Evolutionary conservation across 2,113 vertebrate species (phyloP).

Genomic region (Stictonetta naevosa): DNA sequence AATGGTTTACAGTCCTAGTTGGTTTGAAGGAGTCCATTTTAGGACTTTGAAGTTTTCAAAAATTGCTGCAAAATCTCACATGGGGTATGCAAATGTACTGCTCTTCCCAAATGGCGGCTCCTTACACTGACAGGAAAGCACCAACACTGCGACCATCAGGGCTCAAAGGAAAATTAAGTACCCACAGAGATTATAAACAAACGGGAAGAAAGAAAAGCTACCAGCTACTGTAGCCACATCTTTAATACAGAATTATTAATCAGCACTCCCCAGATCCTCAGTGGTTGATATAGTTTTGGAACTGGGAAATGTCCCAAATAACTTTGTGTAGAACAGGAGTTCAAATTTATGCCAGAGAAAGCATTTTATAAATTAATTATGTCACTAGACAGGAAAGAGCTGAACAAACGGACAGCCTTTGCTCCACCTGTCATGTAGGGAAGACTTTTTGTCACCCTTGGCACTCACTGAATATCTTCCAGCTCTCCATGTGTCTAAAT

Average conservation of each 20-base stretch:
- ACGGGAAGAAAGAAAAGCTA: background rate
- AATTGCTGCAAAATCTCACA: background rate
- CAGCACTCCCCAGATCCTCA: background rate
- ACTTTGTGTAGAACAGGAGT: background rate
- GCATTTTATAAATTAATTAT: background rate
- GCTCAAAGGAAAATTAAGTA: background rate
- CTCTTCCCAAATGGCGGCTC: background rate
- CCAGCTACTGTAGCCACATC: background rate
- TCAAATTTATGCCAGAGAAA: background rate
- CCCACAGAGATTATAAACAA: background rate
- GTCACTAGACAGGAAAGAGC: background rate
- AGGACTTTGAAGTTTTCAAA: conserved; percentile 26
- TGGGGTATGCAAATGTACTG: background rate
- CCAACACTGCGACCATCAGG: background rate
- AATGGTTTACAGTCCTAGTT: background rate
- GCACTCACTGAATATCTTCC: background rate
- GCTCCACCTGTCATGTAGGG: background rate
- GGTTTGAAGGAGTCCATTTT: background rate
- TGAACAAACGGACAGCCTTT: background rate
- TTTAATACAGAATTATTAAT: background rate
- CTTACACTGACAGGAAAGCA: background rate
- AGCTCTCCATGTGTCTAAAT: background rate
- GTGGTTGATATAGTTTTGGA: background rate
- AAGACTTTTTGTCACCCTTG: background rate
- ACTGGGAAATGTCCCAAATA: background rate